Base-by-base conservation (phyloP, 2,888 invertebrate genomes). In the Ectobius pallidus region DNA sequence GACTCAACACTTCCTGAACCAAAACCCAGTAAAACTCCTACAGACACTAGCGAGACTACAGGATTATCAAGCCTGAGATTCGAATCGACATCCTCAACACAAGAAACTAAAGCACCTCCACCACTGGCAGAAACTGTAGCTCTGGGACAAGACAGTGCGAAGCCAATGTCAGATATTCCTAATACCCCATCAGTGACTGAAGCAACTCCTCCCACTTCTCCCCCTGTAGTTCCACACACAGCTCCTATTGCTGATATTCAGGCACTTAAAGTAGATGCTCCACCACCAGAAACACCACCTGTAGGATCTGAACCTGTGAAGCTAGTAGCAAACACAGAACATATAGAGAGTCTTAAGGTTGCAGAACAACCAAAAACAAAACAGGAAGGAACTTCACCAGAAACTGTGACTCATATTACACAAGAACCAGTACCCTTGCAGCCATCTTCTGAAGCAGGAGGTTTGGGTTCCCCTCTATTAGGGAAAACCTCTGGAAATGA, bases 191-290 rank as follows among this genome's bases (percentile, higher is more conserved):
- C 78, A 20, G 76, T 81, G 27, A 80, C 71, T 6, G 80, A 79
- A 71, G 76, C 80, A 18, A 80, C 81, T 25, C 80, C 81, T 42
- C 80, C 81, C 2, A 79, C 80, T 2, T 80, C 78, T 72, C 79
- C 80, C 14, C 78, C 80, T 16, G 74, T 78, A 27, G 77, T 75
- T 9, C 32, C 9, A 49, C 49, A 39, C 16, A 20, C 18, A 34
- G 39, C 18, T 18, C 32, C 27, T 11, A 34, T 18, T 2, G 14
- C 61, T 27, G 58, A 70, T 18, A 42, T 30, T 25, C 46, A 55
- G 44, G 25, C 71, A 25, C 65, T 71, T 46, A 30, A 27, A 46
- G 70, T 55, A 34, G 68, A 75, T 72, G 73, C 77, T 27, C 70
- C 77, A 14, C 75, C 79, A 32, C 44, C 69, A n/a, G 70, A 63